Base-by-base conservation (phyloP, 2,888 invertebrate genomes). In the Acanthosepion lycidas region DNA sequence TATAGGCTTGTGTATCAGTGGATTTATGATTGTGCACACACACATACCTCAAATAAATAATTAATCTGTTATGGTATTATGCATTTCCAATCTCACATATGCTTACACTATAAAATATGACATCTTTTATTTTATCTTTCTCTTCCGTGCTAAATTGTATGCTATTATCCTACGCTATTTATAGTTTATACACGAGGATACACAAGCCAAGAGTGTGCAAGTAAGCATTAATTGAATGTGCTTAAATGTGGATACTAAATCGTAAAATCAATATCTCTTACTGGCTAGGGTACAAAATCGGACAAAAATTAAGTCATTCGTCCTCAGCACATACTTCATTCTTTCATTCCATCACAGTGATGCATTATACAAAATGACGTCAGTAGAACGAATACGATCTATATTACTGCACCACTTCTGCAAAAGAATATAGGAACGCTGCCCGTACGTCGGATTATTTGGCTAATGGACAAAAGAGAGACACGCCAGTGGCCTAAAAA, bases 201-300 rank as follows among this genome's bases (percentile, higher is more conserved):
- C n/a, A n/a, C 78, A n/a, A 78, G n/a, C 78, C n/a, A 78, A 78
- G 78, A 78, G 78, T 15, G 78, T 78, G 78, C 78, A 12, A 78
- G 78, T 78, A n/a, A 78, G 78, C 33, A 78, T 78, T n/a, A 78
- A 78, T 78, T 78, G 78, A 33, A 78, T 78, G 78, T 78, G 78
- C 78, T 78, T 78, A 78, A 78, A 78, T 78, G 78, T 78, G 78
- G n/a, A 78, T 78, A 78, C 78, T n/a, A 78, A 78, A 78, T 78
- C 78, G 78, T 78, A 78, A 78, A 78, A 78, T 78, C 78, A 78
- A 78, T 78, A 78, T 78, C 78, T 78, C 78, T 5, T 78, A 33
- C 78, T 78, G 78, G 78, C 78, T 78, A 33, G 78, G n/a, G 78
- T 78, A 78, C 78, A 78, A 78, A 78, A 78, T 78, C 78, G 78